Evolutionary conservation across 2,797 vertebrate species (phyloP).

Genomic region (Helarctos malayanus): DNA sequence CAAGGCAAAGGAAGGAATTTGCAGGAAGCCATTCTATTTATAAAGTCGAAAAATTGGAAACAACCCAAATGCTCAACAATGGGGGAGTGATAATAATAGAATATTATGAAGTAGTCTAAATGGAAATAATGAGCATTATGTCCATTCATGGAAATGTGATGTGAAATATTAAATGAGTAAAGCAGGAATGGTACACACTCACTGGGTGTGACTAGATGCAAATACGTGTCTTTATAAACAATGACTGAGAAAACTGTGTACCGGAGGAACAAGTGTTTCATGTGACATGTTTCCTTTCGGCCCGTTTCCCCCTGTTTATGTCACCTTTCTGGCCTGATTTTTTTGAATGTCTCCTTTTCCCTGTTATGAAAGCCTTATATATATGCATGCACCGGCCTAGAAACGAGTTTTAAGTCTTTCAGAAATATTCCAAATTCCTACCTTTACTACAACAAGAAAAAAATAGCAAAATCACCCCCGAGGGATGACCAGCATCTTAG

Average conservation of each 20-base stretch:
- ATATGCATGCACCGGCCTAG: neutral
- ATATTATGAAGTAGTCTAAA: conserved; percentile 61
- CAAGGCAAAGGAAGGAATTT: conserved; percentile 48
- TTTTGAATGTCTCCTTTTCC: conserved; percentile 33
- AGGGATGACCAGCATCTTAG: neutral
- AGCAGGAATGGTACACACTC: conserved; percentile 15
- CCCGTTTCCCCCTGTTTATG: neutral
- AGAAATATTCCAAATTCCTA: neutral
- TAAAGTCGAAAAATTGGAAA: conserved; percentile 48
- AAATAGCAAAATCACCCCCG: neutral
- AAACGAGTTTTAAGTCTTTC: neutral
- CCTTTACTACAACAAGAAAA: neutral
- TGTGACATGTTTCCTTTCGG: neutral
- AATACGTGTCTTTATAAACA: conserved; percentile 46
- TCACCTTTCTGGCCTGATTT: conserved; percentile 10
- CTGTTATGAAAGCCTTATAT: neutral
- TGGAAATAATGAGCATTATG: conserved; percentile 61
- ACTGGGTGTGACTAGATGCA: neutral
- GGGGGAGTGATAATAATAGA: conserved; percentile 61
- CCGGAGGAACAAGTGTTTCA: neutral
- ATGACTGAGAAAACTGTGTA: neutral
- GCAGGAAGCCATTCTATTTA: conserved; percentile 57
- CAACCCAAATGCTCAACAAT: conserved; percentile 64
- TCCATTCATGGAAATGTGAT: conserved; percentile 33
- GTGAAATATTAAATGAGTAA: conserved; percentile 58